A percentile compares a stretch with the other conserved stretches of the same genome.
These are phyloP conservation scores for Psammodynastes pulverulentus DNA, from an alignment of 2,113 vertebrate species.

Conservation along the genomic window DNA sequence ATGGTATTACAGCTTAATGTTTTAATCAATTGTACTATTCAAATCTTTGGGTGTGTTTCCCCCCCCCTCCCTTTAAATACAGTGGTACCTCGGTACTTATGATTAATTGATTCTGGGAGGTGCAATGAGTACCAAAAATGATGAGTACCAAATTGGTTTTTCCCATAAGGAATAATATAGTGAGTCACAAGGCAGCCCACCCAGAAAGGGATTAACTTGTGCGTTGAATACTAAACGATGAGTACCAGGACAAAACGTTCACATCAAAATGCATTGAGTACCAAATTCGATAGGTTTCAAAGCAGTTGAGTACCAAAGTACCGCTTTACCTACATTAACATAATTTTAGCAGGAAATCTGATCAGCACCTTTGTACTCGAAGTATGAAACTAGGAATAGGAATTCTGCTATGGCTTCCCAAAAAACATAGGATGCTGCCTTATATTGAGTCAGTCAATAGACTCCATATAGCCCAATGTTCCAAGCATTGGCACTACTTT, in stretches of 20 bases:
- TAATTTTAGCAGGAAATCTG: conserved; percentile 31
- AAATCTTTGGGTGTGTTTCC: background rate
- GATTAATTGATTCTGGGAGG: background rate
- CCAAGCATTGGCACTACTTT: background rate
- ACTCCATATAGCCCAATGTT: background rate
- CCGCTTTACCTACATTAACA: background rate
- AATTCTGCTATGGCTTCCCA: background rate
- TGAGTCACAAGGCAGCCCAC: background rate
- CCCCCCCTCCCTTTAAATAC: conserved; percentile 44
- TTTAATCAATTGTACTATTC: conserved; percentile 47
- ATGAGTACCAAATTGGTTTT: background rate
- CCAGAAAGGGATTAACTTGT: background rate
- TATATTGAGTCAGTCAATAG: background rate
- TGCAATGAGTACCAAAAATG: background rate
- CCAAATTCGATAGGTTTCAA: background rate
- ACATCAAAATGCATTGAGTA: background rate
- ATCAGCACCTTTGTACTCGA: conserved; percentile 54
- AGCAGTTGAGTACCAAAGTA: background rate
- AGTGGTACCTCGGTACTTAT: background rate
- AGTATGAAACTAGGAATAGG: conserved; percentile 30
- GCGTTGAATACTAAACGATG: background rate
- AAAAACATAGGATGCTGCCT: background rate
- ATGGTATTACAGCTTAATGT: conserved; percentile 48
- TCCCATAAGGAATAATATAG: background rate
- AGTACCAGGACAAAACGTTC: background rate